Conservation (phyloP, 2,113 vertebrate species). For the Grammomys dolichurus region DNA sequence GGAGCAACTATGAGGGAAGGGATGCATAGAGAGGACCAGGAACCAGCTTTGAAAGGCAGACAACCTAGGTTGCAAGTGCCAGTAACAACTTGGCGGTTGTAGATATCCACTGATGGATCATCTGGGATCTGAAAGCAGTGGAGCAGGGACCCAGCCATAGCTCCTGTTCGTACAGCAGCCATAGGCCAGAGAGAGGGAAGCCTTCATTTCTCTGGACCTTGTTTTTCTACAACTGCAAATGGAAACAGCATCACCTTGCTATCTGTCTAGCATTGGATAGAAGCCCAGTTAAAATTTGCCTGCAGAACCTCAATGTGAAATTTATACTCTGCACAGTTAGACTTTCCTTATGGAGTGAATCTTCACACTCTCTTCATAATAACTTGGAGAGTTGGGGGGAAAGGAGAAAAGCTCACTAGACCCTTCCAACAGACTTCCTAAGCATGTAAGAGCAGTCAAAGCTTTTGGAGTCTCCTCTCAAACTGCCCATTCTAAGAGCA, state of each 20-base stretch:
- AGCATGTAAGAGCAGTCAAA: not conserved
- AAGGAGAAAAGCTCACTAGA: not conserved
- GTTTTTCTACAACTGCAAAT: not conserved
- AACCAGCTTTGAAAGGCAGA: not conserved
- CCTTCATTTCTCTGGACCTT: not conserved
- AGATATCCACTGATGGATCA: fast-evolving
- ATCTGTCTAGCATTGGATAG: too few relatives aligned
- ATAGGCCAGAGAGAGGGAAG: not conserved
- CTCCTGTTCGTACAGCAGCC: not conserved
- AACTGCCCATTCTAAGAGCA: constrained; percentile 13
- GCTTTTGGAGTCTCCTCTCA: constrained; percentile 62
- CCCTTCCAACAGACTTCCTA: not conserved
- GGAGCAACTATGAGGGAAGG: not conserved
- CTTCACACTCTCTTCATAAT: not conserved
- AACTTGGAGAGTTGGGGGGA: not conserved
- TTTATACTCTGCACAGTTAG: not conserved
- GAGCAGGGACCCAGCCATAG: not conserved
- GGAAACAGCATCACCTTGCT: not conserved
- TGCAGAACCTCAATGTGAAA: not conserved
- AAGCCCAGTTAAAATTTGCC: not conserved
- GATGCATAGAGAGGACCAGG: not conserved
- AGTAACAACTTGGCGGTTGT: not conserved
- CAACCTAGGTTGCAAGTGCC: not conserved
- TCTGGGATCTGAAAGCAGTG: not conserved
- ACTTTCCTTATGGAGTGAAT: not conserved